Base-by-base conservation (phyloP, 2,113 vertebrate genomes). In the Passer montanus region DNA sequence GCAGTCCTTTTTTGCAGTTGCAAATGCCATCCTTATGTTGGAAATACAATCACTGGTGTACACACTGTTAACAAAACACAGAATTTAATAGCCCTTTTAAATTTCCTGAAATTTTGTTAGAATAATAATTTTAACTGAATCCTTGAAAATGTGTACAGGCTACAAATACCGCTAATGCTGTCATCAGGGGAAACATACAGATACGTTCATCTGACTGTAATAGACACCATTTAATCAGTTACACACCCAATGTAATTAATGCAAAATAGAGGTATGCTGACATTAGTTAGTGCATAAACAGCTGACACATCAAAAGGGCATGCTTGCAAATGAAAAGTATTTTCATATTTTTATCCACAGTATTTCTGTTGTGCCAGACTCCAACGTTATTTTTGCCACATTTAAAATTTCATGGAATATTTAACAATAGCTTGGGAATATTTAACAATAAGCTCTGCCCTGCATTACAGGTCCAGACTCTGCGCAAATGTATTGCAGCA, bases 221-320 rank as follows among this genome's bases (percentile, higher is more conserved):
- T 4, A 73, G n/a, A 69, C 9, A 17, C 11, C 31, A n/a, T 63
- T 62, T 75, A 35, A 92, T 43, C 46, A 60, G 39, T 28, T 33
- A 41, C 62, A 33, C 22, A 44, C 11, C 9, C 49, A 33, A 37
- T 0, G 0, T 16, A 23, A 50, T 5, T 8, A 43, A 13, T 11
- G 20, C 47, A 21, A 78, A 80, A 82, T 27, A 67, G 21, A 68
- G 5, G 7, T 52, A 76, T 11, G 18, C 39, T 68, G 58, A 59
- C 15, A 31, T 27, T 35, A 66, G 5, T 62, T 56, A 85, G 50
- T 37, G 56, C 11, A 21, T 5, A 49, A 74, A 50, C 4, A 69
- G 46, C 44, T 33, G 19, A 70, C 44, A 63, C 0, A 6, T 35
- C 4, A 4, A 80, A 88, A 72, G 55, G 3, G 10, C 37, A 41